phyloP scores from a whole-genome alignment of 2,113 vertebrate genomes.

The Paedocypris sp. region DNA sequence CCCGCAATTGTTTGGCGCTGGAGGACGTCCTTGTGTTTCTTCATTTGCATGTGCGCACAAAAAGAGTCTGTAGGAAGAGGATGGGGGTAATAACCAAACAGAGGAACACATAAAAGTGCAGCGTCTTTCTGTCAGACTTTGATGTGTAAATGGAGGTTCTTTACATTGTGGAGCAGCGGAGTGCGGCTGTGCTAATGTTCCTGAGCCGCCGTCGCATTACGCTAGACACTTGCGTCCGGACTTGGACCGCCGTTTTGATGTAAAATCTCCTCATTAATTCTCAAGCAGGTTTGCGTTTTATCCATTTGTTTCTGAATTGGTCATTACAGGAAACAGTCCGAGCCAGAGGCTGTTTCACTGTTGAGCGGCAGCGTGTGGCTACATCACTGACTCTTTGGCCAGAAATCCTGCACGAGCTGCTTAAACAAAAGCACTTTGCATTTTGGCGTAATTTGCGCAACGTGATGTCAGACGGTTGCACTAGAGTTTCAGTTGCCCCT shows the following conservation, averaged over 20 bases:
- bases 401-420: conserved; percentile 36
- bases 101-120: conserved; percentile 79
- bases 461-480: conserved; percentile 58
- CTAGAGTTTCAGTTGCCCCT: conserved; percentile 64
- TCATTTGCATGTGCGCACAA: conserved; percentile 80
- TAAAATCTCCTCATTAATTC: not conserved
- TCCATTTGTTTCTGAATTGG: not conserved
- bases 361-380: not conserved
- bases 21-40: conserved; percentile 65
- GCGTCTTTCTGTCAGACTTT: conserved; percentile 63
- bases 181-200: conserved; percentile 41
- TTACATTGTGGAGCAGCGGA: conserved; percentile 70
- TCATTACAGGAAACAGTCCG: not conserved
- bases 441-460: conserved; percentile 52
- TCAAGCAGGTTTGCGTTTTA: not conserved
- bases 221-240: no score
- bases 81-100: conserved; percentile 54
- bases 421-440: conserved; percentile 39
- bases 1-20: conserved; percentile 64
- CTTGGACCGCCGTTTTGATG: not conserved
- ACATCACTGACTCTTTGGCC: not conserved
- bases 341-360: not conserved
- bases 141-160: conserved; percentile 84
- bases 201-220: not conserved
- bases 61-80: conserved; percentile 78